A percentile compares a stretch with the other conserved stretches of the same genome.
These are phyloP conservation scores for Limnephilus auricula DNA, from an alignment of 2,888 invertebrate genomes.

Conservation along the genomic window DNA sequence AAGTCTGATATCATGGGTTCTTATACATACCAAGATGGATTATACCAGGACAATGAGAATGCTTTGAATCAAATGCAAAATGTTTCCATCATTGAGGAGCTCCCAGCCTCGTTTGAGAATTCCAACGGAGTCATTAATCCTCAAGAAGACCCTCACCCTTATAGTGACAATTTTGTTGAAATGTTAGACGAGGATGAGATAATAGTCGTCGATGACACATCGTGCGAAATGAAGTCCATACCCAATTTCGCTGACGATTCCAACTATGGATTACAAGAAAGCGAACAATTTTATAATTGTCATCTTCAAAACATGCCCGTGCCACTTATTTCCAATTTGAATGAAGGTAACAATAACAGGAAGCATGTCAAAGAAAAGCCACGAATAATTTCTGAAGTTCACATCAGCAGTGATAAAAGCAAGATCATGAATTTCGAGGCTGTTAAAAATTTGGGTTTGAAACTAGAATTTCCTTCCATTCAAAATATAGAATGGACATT, in stretches of 20 bases:
- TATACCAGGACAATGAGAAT: slow-evolving; percentile 33
- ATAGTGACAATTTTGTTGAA: slow-evolving; percentile 47
- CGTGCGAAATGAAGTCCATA: slow-evolving; percentile 59
- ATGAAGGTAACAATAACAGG: slow-evolving; percentile 6
- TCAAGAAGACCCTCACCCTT: slow-evolving; percentile 47
- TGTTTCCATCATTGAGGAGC: slow-evolving; percentile 57
- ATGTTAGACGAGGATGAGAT: slow-evolving; percentile 56
- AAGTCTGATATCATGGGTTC: slow-evolving; percentile 51
- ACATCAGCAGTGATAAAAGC: slow-evolving; percentile 54
- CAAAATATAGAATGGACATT: slow-evolving; percentile 49
- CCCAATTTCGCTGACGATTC: slow-evolving; percentile 43
- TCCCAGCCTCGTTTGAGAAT: slow-evolving; percentile 57
- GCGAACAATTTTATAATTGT: slow-evolving; percentile 29
- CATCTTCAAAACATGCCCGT: slow-evolving; percentile 5
- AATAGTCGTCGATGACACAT: slow-evolving; percentile 59
- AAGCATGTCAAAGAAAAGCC: slow-evolving; percentile 58
- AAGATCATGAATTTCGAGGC: slow-evolving; percentile 57
- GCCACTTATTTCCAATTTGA: slow-evolving; percentile 5
- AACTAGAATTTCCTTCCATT: slow-evolving; percentile 53
- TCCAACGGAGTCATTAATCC: slow-evolving; percentile 29
- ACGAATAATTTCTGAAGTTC: slow-evolving; percentile 60
- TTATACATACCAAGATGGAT: slow-evolving; percentile 47
- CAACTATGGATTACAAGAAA: slow-evolving; percentile 39
- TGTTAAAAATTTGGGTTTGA: slow-evolving; percentile 56
- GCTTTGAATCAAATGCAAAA: slow-evolving; percentile 43